phyloP scores from a whole-genome alignment of 2,888 invertebrate genomes.

The Sphaeridia pumilis region DNA sequence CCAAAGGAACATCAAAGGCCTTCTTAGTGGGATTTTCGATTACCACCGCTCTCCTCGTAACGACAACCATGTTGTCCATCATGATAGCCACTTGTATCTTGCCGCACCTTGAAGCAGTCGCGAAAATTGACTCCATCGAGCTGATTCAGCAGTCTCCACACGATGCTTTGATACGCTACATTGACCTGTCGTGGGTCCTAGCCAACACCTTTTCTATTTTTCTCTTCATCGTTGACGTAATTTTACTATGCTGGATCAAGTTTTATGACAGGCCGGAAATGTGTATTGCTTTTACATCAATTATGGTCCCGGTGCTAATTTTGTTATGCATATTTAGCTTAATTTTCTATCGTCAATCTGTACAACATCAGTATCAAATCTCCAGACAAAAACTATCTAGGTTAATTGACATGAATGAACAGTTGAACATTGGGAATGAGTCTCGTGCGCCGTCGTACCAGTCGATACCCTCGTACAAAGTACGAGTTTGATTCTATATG shows the following conservation, averaged over 20 bases:
- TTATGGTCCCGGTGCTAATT: conserved; percentile 31
- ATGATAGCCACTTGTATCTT: conserved; percentile 34
- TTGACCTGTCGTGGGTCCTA: conserved; percentile 23
- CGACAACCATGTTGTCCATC: conserved; percentile 29
- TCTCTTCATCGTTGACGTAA: conserved; percentile 32
- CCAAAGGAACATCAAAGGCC: conserved; percentile 8
- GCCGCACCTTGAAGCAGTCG: conserved; percentile 32
- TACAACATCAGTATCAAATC: conserved; percentile 26
- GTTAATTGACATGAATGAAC: background rate
- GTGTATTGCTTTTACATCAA: conserved; percentile 19
- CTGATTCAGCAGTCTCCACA: conserved; percentile 13
- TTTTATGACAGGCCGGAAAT: conserved; percentile 21
- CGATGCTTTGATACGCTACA: conserved; percentile 14
- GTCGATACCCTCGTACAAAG: background rate
- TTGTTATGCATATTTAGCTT: conserved; percentile 28
- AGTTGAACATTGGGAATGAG: background rate
- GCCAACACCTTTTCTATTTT: conserved; percentile 32
- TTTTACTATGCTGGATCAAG: conserved; percentile 33
- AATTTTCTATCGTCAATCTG: conserved; percentile 32
- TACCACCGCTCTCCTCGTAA: conserved; percentile 28
- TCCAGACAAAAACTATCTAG: conserved; percentile 13
- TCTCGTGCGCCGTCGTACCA: background rate
- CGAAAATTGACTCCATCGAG: conserved; percentile 18
- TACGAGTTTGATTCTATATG: too few species aligned
- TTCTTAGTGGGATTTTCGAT: conserved; percentile 26